phyloP scores from a whole-genome alignment of 2,888 invertebrate genomes.

The Ophonus ardosiacus region DNA sequence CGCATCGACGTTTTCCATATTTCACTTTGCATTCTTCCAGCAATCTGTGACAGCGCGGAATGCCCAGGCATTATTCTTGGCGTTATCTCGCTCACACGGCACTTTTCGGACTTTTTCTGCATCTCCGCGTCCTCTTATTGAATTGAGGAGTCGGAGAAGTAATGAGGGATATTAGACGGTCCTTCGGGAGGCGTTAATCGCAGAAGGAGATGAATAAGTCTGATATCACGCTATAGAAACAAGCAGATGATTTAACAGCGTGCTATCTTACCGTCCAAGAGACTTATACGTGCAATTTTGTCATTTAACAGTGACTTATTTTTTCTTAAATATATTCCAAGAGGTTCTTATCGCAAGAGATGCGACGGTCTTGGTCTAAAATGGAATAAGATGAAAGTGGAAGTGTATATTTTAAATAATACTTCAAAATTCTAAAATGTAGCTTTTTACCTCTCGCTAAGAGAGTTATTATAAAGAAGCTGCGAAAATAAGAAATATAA shows the following conservation, averaged over 20 bases:
- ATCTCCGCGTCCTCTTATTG: slow-evolving; percentile 54
- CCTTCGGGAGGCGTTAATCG: slow-evolving; percentile 58
- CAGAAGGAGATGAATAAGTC: slow-evolving; percentile 36
- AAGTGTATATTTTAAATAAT: neutral
- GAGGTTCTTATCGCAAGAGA: neutral
- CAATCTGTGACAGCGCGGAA: neutral
- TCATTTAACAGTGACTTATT: neutral
- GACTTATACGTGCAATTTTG: neutral
- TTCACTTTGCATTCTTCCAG: neutral
- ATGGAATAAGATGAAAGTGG: neutral
- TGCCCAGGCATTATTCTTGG: neutral
- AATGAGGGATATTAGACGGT: slow-evolving; percentile 53
- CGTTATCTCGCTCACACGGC: neutral
- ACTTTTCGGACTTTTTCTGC: neutral
- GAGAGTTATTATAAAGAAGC: too few relatives aligned
- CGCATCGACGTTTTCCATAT: neutral
- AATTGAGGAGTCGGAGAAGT: slow-evolving; percentile 55
- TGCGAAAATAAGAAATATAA: too few relatives aligned
- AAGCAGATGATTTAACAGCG: slow-evolving; percentile 21
- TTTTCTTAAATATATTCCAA: neutral
- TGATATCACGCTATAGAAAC: slow-evolving; percentile 48
- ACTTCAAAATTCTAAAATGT: too few relatives aligned
- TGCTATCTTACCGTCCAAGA: neutral
- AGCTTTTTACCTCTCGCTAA: too few relatives aligned
- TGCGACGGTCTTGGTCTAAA: neutral